Percentiles rank a stretch among this genome's conserved stretches.
phyloP scores from a whole-genome alignment of 2,113 vertebrate genomes.

The Labrus mixtus region DNA sequence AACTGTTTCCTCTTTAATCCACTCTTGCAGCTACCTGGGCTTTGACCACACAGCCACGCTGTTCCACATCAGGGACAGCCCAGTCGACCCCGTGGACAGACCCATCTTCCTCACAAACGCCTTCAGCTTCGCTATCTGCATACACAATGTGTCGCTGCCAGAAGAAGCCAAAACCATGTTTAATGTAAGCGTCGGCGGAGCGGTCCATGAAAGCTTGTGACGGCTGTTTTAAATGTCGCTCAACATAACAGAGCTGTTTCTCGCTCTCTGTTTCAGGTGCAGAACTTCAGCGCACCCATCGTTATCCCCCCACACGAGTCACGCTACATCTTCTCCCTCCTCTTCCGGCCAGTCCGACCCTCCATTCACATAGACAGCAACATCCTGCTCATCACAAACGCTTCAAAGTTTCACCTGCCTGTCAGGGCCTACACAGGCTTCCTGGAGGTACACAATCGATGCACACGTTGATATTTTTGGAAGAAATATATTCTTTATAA shows the following conservation, averaged over 20 bases:
- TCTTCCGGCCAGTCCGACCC: constrained; percentile 93
- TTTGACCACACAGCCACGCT: constrained; percentile 96
- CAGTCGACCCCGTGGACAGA: constrained; percentile 92
- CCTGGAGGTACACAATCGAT: constrained; percentile 87
- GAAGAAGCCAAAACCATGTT: constrained; percentile 95
- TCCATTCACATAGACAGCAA: constrained; percentile 96
- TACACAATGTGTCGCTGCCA: constrained; percentile 94
- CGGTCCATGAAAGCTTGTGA: accelerated
- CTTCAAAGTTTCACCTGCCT: constrained; percentile 97
- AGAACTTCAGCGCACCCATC: constrained; percentile 95
- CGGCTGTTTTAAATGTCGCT: neutral
- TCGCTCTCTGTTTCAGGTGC: constrained; percentile 82
- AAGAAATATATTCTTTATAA: too few relatives aligned
- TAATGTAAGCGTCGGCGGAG: constrained; percentile 81
- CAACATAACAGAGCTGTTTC: neutral
- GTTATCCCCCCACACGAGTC: constrained; percentile 93
- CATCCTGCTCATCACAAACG: constrained; percentile 97
- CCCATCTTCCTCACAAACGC: constrained; percentile 94
- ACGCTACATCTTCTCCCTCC: constrained; percentile 93
- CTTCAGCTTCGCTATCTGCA: constrained; percentile 91
- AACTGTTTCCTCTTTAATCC: neutral
- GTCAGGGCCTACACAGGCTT: constrained; percentile 97
- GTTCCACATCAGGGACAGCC: constrained; percentile 96
- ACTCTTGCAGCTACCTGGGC: constrained; percentile 87
- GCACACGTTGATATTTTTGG: too few relatives aligned